A percentile compares a stretch with the other conserved stretches of the same genome.
phyloP scores from a whole-genome alignment of 2,888 invertebrate genomes.

The Andrena flavipes region DNA sequence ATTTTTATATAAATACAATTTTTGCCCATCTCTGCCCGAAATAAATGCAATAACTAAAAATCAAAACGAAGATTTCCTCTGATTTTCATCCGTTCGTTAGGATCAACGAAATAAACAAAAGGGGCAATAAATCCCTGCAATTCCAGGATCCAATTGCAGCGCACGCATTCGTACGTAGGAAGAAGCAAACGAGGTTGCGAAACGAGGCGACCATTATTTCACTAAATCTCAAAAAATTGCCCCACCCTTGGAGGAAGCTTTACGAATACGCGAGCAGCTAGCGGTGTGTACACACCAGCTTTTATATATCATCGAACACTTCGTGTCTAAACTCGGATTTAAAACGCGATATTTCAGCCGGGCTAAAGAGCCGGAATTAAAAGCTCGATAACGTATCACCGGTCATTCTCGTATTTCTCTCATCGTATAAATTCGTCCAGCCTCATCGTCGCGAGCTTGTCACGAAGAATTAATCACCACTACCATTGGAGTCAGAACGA shows the following conservation, averaged over 20 bases:
- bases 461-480: constrained; percentile 42
- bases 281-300: not conserved
- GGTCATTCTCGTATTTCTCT: constrained; percentile 41
- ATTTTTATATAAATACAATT: no score
- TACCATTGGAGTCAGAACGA: not conserved
- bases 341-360: constrained; percentile 37
- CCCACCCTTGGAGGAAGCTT: not conserved
- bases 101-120: no score
- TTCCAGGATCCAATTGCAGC: no score
- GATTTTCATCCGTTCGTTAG: no score
- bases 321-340: constrained; percentile 45
- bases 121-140: no score
- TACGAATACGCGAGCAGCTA: not conserved
- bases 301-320: constrained; percentile 30
- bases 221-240: constrained; percentile 30
- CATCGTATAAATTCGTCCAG: constrained; percentile 47
- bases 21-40: no score
- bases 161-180: not conserved
- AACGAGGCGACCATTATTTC: constrained; percentile 13
- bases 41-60: no score
- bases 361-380: constrained; percentile 43
- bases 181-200: not conserved
- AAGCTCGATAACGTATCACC: constrained; percentile 51
- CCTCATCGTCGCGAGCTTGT: constrained; percentile 21
- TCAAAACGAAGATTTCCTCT: no score